Evolutionary conservation across 2,888 invertebrate species (phyloP).

Genomic region (Tipula lateralis): DNA sequence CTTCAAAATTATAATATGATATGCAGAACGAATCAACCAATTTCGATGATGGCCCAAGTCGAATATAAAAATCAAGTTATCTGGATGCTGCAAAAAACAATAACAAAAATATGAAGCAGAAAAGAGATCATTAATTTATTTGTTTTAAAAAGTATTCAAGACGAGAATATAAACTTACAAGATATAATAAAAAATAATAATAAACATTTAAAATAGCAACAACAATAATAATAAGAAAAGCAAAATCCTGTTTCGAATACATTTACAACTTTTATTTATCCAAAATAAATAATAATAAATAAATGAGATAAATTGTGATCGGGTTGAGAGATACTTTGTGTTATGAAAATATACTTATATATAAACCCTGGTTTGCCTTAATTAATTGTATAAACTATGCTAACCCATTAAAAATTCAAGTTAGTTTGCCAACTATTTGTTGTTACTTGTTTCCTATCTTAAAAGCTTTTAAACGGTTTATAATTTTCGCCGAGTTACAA

Average conservation of each 20-base stretch:
- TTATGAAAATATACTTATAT: neutral
- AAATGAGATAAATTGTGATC: neutral
- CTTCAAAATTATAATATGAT: neutral
- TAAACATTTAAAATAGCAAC: neutral
- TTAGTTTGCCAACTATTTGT: too few relatives aligned
- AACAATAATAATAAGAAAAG: neutral
- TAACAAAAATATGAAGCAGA: neutral
- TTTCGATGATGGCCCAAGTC: too few relatives aligned
- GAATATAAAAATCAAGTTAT: neutral
- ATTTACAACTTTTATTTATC: neutral
- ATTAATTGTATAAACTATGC: too few relatives aligned
- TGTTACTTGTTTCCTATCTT: too few relatives aligned
- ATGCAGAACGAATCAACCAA: neutral
- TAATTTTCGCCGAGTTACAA: too few relatives aligned
- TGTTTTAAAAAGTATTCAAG: neutral
- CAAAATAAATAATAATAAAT: neutral
- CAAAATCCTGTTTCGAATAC: neutral
- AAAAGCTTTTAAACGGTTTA: too few relatives aligned
- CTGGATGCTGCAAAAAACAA: neutral
- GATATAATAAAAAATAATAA: neutral
- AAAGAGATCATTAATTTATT: neutral
- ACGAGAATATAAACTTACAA: neutral
- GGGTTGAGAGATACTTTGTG: neutral
- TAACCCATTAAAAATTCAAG: too few relatives aligned
- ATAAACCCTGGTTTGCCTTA: neutral